These are phyloP conservation scores for Theristicus caerulescens DNA, from an alignment of 2,113 vertebrate species.

Conservation along the genomic window DNA sequence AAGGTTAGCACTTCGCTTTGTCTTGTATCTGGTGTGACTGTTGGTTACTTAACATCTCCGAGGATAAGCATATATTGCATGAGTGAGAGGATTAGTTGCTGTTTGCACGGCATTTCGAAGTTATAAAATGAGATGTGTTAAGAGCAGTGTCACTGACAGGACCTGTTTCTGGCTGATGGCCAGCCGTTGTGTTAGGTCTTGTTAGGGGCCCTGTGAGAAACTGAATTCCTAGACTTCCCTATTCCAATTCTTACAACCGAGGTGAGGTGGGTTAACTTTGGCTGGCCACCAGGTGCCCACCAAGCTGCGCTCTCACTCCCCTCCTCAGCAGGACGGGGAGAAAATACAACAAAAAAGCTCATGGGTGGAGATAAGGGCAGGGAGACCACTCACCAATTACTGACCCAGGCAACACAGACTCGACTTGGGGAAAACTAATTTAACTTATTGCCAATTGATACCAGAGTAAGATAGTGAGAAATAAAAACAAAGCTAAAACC, in stretches of 20 bases:
- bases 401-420: not conserved
- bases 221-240: not conserved
- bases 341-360: not conserved
- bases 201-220: not conserved
- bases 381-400: not conserved
- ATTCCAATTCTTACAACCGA: not conserved
- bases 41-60: not conserved
- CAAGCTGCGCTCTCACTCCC: not conserved
- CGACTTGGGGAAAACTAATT: not conserved
- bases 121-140: not conserved
- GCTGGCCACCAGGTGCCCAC: not conserved
- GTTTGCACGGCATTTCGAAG: not conserved
- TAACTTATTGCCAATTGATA: not conserved
- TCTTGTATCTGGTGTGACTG: not conserved
- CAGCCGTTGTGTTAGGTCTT: not conserved
- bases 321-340: not conserved
- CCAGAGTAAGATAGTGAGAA: not conserved
- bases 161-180: not conserved
- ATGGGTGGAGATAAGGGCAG: not conserved
- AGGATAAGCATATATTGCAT: not conserved
- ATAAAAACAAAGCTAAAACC: not conserved
- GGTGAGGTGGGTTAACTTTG: not conserved
- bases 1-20: not conserved
- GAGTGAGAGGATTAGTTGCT: not conserved
- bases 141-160: not conserved